A percentile compares a stretch with the other conserved stretches of the same genome.
These are phyloP conservation scores for Tolmerus cingulatus DNA, from an alignment of 2,888 invertebrate genomes.

Conservation along the genomic window DNA sequence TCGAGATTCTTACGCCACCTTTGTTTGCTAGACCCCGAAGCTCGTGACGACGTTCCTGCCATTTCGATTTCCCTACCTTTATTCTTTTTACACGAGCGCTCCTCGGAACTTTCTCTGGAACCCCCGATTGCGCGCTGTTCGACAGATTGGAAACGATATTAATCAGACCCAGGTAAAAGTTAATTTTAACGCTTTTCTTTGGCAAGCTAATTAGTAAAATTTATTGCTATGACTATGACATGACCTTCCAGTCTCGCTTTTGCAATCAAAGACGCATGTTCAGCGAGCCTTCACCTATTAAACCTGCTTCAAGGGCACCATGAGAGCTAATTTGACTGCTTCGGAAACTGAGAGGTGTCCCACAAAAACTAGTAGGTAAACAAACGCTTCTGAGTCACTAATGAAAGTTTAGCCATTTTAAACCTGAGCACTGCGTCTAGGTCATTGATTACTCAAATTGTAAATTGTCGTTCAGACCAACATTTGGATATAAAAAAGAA, in stretches of 20 bases:
- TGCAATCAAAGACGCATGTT: background rate
- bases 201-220: background rate
- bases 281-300: background rate
- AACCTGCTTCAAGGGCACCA: background rate
- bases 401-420: background rate
- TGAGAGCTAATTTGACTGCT: background rate
- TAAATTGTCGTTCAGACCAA: background rate
- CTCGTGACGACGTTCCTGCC: constrained; percentile 10
- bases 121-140: background rate
- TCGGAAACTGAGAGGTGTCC: background rate
- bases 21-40: background rate
- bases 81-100: background rate
- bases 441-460: background rate
- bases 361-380: background rate
- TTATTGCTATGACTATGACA: background rate
- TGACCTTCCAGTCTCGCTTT: background rate
- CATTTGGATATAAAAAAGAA: background rate
- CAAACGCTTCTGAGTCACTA: constrained; percentile 5
- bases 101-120: background rate
- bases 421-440: background rate
- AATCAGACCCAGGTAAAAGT: background rate
- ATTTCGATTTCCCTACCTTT: background rate
- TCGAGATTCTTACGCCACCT: background rate
- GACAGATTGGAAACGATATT: background rate
- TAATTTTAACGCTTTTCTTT: background rate